phyloP scores from a whole-genome alignment of 2,888 invertebrate species.

The Drosophila helvetica region DNA sequence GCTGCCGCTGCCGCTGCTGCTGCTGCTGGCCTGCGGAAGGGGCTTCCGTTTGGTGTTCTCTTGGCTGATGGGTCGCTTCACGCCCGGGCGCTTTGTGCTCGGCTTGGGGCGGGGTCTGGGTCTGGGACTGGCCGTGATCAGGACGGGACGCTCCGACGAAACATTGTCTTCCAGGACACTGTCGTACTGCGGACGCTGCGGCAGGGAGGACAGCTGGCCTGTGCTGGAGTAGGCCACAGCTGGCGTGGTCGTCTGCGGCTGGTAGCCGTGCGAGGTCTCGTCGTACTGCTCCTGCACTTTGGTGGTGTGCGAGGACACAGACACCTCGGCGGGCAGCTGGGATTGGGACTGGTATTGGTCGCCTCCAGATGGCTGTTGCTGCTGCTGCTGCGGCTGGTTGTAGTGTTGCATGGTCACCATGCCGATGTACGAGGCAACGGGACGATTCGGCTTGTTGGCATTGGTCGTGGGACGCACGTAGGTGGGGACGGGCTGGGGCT shows the following conservation, averaged over 20 bases:
- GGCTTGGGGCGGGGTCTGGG: constrained; percentile 70
- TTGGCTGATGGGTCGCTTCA: constrained; percentile 48
- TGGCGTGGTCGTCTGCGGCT: constrained; percentile 55
- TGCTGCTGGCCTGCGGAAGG: constrained; percentile 30
- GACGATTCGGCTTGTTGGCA: constrained; percentile 52
- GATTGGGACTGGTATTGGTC: constrained; percentile 13
- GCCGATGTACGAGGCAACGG: constrained; percentile 73
- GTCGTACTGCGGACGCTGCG: constrained; percentile 58
- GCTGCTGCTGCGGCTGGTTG: constrained; percentile 28
- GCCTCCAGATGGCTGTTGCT: not conserved
- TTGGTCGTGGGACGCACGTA: constrained; percentile 60
- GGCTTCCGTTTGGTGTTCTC: constrained; percentile 53
- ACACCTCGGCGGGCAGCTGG: constrained; percentile 75
- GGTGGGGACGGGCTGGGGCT: constrained; percentile 44
- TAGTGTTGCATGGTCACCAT: constrained; percentile 79
- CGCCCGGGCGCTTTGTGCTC: constrained; percentile 73
- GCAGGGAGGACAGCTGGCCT: constrained; percentile 45
- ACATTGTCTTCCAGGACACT: constrained; percentile 6
- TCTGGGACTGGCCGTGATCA: constrained; percentile 83
- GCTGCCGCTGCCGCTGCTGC: constrained; percentile 19
- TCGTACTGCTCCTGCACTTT: constrained; percentile 72
- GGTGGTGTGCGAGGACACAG: constrained; percentile 80
- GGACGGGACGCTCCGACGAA: constrained; percentile 80
- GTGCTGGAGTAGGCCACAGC: not conserved
- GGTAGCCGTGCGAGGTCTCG: constrained; percentile 52